These are phyloP conservation scores for Xenus cinereus DNA, from an alignment of 2,113 vertebrate species.

Conservation along the genomic window DNA sequence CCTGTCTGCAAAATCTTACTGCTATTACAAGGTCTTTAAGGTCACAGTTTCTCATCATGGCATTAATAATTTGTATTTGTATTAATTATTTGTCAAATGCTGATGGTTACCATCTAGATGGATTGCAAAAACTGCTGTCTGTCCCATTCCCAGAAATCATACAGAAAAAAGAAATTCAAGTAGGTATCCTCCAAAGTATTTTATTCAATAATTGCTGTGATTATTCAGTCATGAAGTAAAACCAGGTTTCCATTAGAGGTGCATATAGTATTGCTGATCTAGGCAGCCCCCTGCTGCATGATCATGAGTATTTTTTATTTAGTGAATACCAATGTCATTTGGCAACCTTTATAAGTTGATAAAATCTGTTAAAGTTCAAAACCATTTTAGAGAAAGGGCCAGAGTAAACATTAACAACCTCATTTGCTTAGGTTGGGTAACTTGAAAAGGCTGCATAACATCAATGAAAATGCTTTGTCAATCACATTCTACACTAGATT, in stretches of 20 bases:
- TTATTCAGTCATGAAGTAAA: neutral
- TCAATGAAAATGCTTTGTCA: conserved; percentile 72
- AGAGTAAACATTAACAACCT: conserved; percentile 78
- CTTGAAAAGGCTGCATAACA: conserved; percentile 66
- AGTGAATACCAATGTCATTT: conserved; percentile 42
- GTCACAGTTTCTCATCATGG: neutral
- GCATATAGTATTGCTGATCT: neutral
- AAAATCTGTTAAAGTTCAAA: conserved; percentile 66
- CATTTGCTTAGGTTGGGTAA: conserved; percentile 63
- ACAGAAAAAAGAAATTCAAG: neutral
- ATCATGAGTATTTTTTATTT: conserved; percentile 32
- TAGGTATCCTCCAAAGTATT: neutral
- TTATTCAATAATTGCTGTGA: neutral
- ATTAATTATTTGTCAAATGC: conserved; percentile 43
- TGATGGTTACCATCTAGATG: neutral
- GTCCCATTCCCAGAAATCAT: neutral
- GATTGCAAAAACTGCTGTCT: neutral
- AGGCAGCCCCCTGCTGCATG: neutral
- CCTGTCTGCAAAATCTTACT: neutral
- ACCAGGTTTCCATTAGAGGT: neutral
- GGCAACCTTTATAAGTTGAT: conserved; percentile 41
- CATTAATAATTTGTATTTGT: conserved; percentile 36
- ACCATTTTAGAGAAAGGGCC: conserved; percentile 47
- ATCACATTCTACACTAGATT: conserved; percentile 80
- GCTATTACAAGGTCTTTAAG: neutral